Evolutionary conservation across 2,113 vertebrate genomes (phyloP), one percentile per base, ranked within the genome.

Genomic region (Oncorhynchus gorbuscha): DNA sequence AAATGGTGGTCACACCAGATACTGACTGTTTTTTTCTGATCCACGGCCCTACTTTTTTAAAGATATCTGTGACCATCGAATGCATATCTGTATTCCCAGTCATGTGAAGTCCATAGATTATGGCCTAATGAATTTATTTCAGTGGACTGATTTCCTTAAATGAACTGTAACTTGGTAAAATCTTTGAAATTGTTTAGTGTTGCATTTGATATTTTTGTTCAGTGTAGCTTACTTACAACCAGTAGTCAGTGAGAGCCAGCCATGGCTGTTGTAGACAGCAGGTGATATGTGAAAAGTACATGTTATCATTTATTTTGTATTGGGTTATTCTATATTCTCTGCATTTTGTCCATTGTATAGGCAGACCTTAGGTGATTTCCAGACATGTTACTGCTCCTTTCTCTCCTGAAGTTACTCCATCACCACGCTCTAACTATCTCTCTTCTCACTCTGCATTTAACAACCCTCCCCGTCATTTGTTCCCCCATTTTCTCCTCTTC

Each of bases 401-500:
- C 20, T 69, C 67, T 20, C 32, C 26, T 26, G 69, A 62, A 69
- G 49, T 64, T 1, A 0, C 62, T 39, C n/a, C 58, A 51, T 70
- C 48, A 24, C 1, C 59, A 8, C 8, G n/a, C 22, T 22, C 59
- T n/a, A 22, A 22, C 59, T 62, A 24, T n/a, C n/a, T 85, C 85
- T 90, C 83, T 87, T 91, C 90, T 80, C 88, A 64, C 87, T 92
- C 90, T 89, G 5, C 90, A 91, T 18, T 87, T 93, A 92, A 93
- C 85, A 76, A 87, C 9, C 85, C 89, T 91, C 82, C 88, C 94
- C 67, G 80, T 6, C 26, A 3, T 48, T 26, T 11, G 22, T 82
- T 78, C 89, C 81, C 75, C 74, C 82, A 70, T 82, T 28, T 69
- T 64, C 9, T 72, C 16, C 83, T 66, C 85, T 76, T 87, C 92